Evolutionary conservation across 1,140 invertebrate genomes (phyloP).

Genomic region (Drosophila melanogaster): DNA sequence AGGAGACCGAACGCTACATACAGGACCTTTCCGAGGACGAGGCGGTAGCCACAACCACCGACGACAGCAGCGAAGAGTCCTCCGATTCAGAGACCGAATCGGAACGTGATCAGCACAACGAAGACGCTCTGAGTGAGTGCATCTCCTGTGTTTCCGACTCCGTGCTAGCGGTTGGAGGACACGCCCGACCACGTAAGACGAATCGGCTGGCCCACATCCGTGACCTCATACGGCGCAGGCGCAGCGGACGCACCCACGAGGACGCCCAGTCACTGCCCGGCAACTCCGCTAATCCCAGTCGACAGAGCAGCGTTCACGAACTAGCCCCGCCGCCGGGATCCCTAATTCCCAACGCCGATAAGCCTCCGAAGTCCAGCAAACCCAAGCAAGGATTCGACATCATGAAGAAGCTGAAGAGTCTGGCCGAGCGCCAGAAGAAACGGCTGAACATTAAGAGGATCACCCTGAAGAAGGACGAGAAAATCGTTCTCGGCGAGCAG

Average conservation of each 20-base stretch:
- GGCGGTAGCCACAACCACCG: slow-evolving; percentile 45
- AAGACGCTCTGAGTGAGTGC: slow-evolving; percentile 78
- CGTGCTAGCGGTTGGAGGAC: slow-evolving; percentile 70
- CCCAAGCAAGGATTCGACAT: slow-evolving; percentile 85
- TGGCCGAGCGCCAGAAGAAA: slow-evolving; percentile 87
- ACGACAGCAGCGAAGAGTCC: slow-evolving; percentile 62
- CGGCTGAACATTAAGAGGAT: slow-evolving; percentile 85
- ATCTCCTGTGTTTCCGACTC: slow-evolving; percentile 83
- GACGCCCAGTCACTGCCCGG: slow-evolving; percentile 82
- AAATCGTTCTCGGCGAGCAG: slow-evolving; percentile 78
- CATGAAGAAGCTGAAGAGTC: slow-evolving; percentile 87
- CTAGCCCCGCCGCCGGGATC: slow-evolving; percentile 67
- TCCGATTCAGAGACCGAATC: slow-evolving; percentile 63
- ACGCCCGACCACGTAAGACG: slow-evolving; percentile 65
- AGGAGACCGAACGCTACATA: slow-evolving; percentile 82
- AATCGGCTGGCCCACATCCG: slow-evolving; percentile 66
- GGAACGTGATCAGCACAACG: slow-evolving; percentile 61
- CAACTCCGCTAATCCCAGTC: slow-evolving; percentile 67
- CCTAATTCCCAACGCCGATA: slow-evolving; percentile 53
- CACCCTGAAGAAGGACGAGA: slow-evolving; percentile 82
- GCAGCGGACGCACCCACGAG: slow-evolving; percentile 70
- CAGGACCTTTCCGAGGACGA: slow-evolving; percentile 81
- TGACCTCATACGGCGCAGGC: slow-evolving; percentile 65
- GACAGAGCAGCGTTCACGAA: slow-evolving; percentile 73
- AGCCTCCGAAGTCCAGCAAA: slow-evolving; percentile 58